Evolutionary conservation across 2,797 vertebrate species (phyloP).

Genomic region (Tokudaia muenninki): DNA sequence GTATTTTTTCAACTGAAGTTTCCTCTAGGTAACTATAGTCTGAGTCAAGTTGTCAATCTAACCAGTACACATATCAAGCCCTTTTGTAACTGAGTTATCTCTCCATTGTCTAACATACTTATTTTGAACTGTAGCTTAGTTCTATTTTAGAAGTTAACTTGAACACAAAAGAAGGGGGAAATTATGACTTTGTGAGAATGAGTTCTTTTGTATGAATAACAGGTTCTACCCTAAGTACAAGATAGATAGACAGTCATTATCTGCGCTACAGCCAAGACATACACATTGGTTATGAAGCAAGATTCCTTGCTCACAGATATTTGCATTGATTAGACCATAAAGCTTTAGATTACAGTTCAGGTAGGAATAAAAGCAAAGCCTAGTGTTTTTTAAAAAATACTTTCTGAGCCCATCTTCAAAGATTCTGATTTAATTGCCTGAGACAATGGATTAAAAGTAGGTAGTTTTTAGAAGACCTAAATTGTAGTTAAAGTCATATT

Average conservation of each 20-base stretch:
- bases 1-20: background rate
- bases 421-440: background rate
- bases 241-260: background rate
- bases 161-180: background rate
- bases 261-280: constrained; percentile 25
- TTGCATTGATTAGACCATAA: constrained; percentile 2
- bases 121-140: background rate
- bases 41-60: background rate
- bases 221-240: background rate
- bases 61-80: background rate
- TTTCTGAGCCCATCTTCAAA: background rate
- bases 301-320: constrained; percentile 19
- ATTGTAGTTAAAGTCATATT: background rate
- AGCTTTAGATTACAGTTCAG: constrained; percentile 23
- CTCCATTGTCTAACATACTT: background rate
- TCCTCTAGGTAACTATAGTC: background rate
- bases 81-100: background rate
- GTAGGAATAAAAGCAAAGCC: background rate
- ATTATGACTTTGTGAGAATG: background rate
- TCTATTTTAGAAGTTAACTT: background rate
- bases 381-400: background rate
- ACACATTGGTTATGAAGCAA: constrained; percentile 45
- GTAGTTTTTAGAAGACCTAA: background rate
- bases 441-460: background rate
- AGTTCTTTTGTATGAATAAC: constrained; percentile 40